Evolutionary conservation across 30 jellyfish, hydroid and myxozoan species (phyloP), one percentile per base, ranked within the genome.

Genomic region (Cassiopea andromeda): DNA sequence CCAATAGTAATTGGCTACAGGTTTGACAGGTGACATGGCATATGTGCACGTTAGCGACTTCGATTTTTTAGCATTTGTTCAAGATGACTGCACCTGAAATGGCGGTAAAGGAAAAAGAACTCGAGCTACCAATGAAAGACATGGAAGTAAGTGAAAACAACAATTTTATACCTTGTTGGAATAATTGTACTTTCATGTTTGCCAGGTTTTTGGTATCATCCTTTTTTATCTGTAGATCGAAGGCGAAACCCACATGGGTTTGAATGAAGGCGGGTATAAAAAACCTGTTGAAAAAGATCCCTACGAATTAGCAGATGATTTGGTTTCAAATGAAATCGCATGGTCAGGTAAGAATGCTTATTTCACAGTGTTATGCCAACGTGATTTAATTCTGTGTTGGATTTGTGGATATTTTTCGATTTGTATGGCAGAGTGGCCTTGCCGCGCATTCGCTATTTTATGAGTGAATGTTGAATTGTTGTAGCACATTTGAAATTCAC

Each of bases 331-430:
- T 48, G 97, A 82, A 27, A 48, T 46, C 2, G 77, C 54, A 45
- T 91, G 97, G 97, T 77, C 91, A 48, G 94, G 97, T 91, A 71
- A 61, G 90, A 9, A 18, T 47, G 38, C 38, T 27, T 27, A 27
- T 0, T 18, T 27, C 0, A 38, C 44, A 10, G 46, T 7, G 14
- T 75, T 44, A 17, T 13, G 17, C 68, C 48, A 45, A 27, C 38
- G 38, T 44, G 44, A 76, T 7, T 10, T 13, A 76, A 16, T 68
- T 68, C 15, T 68, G 7, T 68, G 8, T 68, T 17, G 7, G 68
- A 10, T 0, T 47, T 48, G 60, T 46, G 2, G 60, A 3, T 77
- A 13, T 54, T 3, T 6, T 54, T 68, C 38, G 38, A 27, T 27
- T 27, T 27, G 38, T 27, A 27, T 27, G 38, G 38, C 38, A 27